Evolutionary conservation across 2,113 vertebrate species (phyloP).

Genomic region (Tauraco erythrolophus): DNA sequence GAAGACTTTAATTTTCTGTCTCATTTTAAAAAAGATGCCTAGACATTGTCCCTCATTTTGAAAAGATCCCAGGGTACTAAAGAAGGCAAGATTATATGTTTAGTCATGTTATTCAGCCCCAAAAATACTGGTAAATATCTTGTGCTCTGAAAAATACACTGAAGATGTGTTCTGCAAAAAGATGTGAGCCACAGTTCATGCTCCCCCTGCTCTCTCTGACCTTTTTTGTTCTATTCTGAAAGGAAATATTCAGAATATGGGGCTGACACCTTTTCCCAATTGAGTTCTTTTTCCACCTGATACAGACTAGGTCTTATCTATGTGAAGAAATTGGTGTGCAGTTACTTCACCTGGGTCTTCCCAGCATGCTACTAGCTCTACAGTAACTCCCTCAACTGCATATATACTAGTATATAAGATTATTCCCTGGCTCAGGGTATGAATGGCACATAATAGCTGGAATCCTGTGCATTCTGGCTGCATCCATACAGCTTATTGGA

Average conservation of each 20-base stretch:
- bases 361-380: background rate
- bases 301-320: background rate
- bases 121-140: background rate
- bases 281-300: background rate
- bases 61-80: background rate
- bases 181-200: background rate
- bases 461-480: background rate
- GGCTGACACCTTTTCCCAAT: background rate
- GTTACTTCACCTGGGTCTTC: background rate
- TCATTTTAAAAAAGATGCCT: background rate
- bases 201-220: background rate
- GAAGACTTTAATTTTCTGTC: background rate
- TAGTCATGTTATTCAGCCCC: background rate
- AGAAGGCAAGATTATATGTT: background rate
- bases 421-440: background rate
- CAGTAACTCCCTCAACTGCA: background rate
- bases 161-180: background rate
- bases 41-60: background rate
- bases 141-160: background rate
- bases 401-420: background rate
- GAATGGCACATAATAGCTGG: background rate
- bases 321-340: background rate
- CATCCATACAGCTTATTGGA: background rate
- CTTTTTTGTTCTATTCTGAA: background rate
- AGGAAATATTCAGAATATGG: background rate